Evolutionary conservation across 23 tunicate species (phyloP), one percentile per base, ranked within the genome.

Genomic region (Phallusia fumigata): DNA sequence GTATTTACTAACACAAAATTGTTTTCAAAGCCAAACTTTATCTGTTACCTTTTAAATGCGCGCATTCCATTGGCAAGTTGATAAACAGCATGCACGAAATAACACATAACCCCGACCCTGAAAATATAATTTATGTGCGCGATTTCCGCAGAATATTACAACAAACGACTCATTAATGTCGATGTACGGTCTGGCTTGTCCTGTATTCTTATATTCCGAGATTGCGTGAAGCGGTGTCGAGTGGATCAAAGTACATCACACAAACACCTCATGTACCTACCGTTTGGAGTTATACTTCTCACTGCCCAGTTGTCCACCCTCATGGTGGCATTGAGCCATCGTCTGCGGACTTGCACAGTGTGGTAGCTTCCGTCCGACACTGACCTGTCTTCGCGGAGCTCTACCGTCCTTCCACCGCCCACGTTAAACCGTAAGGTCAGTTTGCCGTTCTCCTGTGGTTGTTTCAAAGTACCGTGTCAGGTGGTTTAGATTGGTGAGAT

Each of bases 261-360:
- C 69, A 58, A 51, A 58, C 69, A 58, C 15, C 28, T 1, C 69
- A 16, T 24, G 69, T 58, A 80, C 33, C 45, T 19, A 87, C 90
- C 90, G 65, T 34, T 52, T 30, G 84, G 81, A 10, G 80, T 45
- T 19, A 81, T 85, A 16, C 77, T 87, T 52, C 73, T 65, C 84
- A 78, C 93, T 74, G 98, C 90, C 85, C 84, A 86, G 77, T 79
- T 76, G 65, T 94, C 85, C 47, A 94, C 93, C 31, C 86, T 83
- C 90, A 94, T 88, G n/a, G 93, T 88, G 24, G 98, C 98, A 73
- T 94, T 94, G 86, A 84, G 83, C 90, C 88, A 82, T 34, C 79
- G 64, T 34, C 98, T 79, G 45, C 78, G 44, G 24, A 94, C 80
- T 22, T 35, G 80, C 0, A 82, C 88, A 32, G 72, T 78, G 78